Conservation (phyloP, 2,797 vertebrate genomes). For the Hirundo rustica region DNA sequence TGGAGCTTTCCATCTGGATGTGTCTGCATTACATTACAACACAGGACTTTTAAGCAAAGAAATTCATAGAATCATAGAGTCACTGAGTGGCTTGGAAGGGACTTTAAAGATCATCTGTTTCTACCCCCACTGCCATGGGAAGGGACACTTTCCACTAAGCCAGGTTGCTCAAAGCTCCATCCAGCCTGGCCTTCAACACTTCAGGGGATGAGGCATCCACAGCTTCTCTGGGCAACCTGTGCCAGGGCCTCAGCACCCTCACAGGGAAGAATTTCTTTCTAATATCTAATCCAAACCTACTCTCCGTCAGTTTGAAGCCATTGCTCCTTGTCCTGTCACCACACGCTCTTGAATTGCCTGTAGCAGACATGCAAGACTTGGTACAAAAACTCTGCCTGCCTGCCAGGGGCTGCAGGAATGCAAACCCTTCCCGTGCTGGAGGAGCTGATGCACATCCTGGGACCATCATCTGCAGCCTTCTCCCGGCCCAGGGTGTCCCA, state of each 20-base stretch:
- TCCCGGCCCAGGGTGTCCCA: fast-evolving
- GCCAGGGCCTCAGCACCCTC: background rate
- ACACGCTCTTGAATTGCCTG: background rate
- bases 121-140: background rate
- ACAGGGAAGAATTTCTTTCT: background rate
- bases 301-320: background rate
- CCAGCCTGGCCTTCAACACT: background rate
- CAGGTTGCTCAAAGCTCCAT: background rate
- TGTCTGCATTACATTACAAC: background rate
- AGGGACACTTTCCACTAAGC: background rate
- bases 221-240: background rate
- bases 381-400: background rate
- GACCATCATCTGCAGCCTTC: background rate
- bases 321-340: background rate
- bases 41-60: background rate
- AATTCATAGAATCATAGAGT: background rate
- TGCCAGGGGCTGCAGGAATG: background rate
- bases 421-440: background rate
- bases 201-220: background rate
- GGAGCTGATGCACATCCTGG: background rate
- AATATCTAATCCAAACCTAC: background rate
- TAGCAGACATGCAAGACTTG: background rate
- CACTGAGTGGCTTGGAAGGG: background rate
- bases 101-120: background rate
- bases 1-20: background rate